Evolutionary conservation across 2,888 invertebrate species (phyloP).

Genomic region (Spisula solida): DNA sequence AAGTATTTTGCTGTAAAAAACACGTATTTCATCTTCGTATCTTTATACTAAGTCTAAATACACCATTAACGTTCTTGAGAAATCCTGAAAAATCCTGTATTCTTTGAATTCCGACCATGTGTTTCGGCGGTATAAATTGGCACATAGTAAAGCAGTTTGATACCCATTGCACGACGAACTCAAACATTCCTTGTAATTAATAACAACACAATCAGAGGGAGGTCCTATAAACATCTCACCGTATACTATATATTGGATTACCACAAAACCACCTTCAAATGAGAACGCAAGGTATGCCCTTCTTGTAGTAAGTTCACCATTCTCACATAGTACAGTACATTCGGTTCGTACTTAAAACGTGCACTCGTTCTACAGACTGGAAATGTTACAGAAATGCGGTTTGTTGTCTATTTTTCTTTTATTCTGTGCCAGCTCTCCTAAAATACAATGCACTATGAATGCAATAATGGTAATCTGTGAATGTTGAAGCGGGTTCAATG

Average conservation of each 20-base stretch:
- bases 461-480: background rate
- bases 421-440: constrained; percentile 16
- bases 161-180: background rate
- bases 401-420: constrained; percentile 18
- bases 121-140: background rate
- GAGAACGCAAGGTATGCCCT: background rate
- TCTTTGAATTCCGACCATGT: background rate
- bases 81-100: constrained; percentile 2
- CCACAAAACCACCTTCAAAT: background rate
- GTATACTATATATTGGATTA: background rate
- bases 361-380: background rate
- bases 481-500: background rate
- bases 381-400: background rate
- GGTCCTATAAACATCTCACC: background rate
- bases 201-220: background rate
- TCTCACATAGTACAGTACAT: background rate
- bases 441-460: background rate
- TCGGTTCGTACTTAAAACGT: background rate
- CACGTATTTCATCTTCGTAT: background rate
- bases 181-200: background rate
- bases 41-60: background rate
- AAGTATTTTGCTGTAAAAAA: background rate
- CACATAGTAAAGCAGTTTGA: constrained; percentile 1
- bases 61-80: background rate
- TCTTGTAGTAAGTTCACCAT: background rate